Conservation (phyloP, 2,888 invertebrate genomes). For the Branchipolynoe longqiensis region DNA sequence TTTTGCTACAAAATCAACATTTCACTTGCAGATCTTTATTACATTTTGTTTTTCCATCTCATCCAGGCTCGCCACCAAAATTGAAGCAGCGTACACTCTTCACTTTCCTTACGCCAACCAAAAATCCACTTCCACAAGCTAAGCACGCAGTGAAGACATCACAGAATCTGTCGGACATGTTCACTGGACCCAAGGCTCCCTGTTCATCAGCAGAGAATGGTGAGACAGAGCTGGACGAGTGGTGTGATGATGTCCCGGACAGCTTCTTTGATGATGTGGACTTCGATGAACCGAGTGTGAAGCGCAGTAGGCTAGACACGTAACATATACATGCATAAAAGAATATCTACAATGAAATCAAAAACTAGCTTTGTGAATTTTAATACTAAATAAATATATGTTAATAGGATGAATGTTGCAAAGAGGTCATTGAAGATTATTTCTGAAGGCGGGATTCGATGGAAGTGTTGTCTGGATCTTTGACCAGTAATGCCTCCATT, state of each 20-base stretch:
- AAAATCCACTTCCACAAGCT: not conserved
- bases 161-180: not conserved
- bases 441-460: no score
- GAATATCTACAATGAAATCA: no score
- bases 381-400: no score
- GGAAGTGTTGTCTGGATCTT: no score
- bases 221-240: not conserved
- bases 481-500: no score
- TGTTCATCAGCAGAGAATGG: not conserved
- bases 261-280: not conserved
- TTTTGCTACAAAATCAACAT: no score
- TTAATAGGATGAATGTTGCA: no score
- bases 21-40: not conserved
- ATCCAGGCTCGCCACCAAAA: not conserved
- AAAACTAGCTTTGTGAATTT: no score
- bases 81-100: slow-evolving; percentile 14
- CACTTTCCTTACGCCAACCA: not conserved
- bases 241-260: slow-evolving; percentile 6
- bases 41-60: slow-evolving; percentile 5
- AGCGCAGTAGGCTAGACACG: slow-evolving; percentile 7
- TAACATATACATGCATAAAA: no score
- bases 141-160: not conserved
- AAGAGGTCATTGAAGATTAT: no score
- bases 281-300: not conserved
- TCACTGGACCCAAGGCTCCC: no score